phyloP scores from a whole-genome alignment of 2,797 vertebrate genomes.

The Orestias chungarensis region DNA sequence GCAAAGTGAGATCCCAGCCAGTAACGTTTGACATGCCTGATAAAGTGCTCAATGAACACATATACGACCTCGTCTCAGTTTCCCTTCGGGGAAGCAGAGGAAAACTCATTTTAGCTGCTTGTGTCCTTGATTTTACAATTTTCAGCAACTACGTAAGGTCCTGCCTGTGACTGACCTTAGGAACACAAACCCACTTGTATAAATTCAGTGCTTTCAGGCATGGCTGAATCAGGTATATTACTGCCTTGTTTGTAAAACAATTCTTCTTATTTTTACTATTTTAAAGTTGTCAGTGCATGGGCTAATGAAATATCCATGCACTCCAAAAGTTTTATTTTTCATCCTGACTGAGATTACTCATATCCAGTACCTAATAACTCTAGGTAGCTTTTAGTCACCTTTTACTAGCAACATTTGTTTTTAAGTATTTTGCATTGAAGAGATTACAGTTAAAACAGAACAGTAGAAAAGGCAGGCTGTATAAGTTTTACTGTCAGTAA shows the following conservation, averaged over 20 bases:
- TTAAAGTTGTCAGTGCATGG: background rate
- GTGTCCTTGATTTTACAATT: conserved; percentile 9
- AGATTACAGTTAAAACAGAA: too few species aligned
- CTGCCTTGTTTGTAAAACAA: background rate
- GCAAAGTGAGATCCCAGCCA: background rate
- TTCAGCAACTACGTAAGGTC: background rate
- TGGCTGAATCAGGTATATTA: background rate
- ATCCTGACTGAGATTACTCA: background rate
- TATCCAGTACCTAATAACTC: background rate
- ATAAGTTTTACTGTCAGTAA: background rate
- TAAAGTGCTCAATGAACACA: background rate
- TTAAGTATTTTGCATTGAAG: background rate
- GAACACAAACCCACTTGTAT: background rate
- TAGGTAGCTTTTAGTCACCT: background rate
- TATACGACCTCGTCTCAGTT: background rate
- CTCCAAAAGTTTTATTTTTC: background rate
- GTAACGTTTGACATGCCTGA: conserved; percentile 8
- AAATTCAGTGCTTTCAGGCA: background rate
- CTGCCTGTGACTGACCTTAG: background rate
- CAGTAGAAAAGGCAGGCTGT: background rate
- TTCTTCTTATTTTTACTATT: background rate
- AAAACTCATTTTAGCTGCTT: conserved; percentile 8
- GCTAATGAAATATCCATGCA: background rate
- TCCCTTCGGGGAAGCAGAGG: conserved; percentile 1
- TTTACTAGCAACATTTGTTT: background rate